Base-by-base conservation (phyloP, 1,140 invertebrate species). In the Zelostemma sp. region DNA sequence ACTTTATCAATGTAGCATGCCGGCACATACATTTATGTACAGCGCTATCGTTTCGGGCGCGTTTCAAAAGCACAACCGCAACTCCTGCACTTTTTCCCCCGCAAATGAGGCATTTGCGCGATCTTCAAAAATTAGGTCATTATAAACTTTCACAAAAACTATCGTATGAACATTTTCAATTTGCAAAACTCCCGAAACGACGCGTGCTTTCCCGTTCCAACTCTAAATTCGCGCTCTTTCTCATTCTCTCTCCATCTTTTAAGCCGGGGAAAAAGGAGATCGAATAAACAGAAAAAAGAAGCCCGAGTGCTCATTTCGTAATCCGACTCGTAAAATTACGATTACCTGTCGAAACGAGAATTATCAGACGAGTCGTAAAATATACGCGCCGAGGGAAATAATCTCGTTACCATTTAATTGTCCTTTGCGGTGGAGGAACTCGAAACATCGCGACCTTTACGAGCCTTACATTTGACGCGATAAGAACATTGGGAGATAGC, bases 301-400 rank as follows among this genome's bases (percentile, higher is more conserved):
- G 15, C 15, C 12, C 53, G 14, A 17, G 19, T 41, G 41, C 33
- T 49, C 40, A 21, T 14, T 57, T 11, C 33, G 63, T 65, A 74
- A 75, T 71, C 55, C 54, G 47, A 49, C 33, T 46, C 50, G 55
- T 73, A 68, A 75, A 75, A 72, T 64, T 65, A 59, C 45, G 61
- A 72, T 74, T 45, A 45, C 46, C 35, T 21, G 0, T 25, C 16
- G 41, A 33, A 17, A 50, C 16, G 68, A 68, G 56, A 56, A 62
- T 41, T 14, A 50, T 54, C 40, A 18, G 19, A 54, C 38, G 18
- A 43, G 55, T 63, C 65, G 50, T 72, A 72, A 72, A 69, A 55
- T 65, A 70, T 69, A 60, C 33, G 9, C 28, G 45, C 9, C 25
- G n/a, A n/a, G 48, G 54, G 38, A 38, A 48, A 47, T 18, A 25